Evolutionary conservation across 2,888 invertebrate genomes (phyloP).

Genomic region (Nymphalis polychloros): DNA sequence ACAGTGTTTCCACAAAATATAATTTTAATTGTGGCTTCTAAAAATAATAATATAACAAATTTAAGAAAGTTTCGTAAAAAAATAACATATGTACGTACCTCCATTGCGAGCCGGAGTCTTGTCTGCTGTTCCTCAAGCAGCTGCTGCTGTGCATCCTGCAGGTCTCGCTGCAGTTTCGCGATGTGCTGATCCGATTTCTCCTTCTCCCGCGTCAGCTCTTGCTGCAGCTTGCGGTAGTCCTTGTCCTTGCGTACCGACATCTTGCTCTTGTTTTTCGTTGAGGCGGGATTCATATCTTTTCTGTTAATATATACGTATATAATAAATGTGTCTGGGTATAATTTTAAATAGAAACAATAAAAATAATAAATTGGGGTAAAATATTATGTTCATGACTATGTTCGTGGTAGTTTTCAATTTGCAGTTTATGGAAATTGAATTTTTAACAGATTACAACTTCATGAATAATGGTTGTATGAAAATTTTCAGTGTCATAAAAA

Average conservation of each 20-base stretch:
- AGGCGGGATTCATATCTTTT: constrained; percentile 84
- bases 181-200: constrained; percentile 96
- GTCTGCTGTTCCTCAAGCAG: constrained; percentile 87
- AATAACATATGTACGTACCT: constrained; percentile 67
- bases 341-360: no score
- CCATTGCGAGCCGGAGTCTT: constrained; percentile 92
- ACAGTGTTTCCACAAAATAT: neutral
- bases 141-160: constrained; percentile 93
- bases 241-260: constrained; percentile 94
- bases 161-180: constrained; percentile 90
- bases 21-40: neutral
- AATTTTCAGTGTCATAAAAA: no score
- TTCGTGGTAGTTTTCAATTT: no score
- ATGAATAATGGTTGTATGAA: no score
- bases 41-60: neutral
- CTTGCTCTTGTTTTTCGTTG: constrained; percentile 90
- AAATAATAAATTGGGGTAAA: no score
- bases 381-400: no score
- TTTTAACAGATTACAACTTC: no score
- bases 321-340: neutral
- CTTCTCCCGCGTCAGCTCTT: constrained; percentile 95
- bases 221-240: constrained; percentile 96
- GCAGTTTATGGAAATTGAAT: no score
- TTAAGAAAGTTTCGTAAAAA: no score
- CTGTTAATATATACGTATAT: constrained; percentile 46